Percentiles rank a stretch among this genome's conserved stretches.
Evolutionary conservation across 2,797 vertebrate species (phyloP).

Genomic region (Phylloscopus collybita): DNA sequence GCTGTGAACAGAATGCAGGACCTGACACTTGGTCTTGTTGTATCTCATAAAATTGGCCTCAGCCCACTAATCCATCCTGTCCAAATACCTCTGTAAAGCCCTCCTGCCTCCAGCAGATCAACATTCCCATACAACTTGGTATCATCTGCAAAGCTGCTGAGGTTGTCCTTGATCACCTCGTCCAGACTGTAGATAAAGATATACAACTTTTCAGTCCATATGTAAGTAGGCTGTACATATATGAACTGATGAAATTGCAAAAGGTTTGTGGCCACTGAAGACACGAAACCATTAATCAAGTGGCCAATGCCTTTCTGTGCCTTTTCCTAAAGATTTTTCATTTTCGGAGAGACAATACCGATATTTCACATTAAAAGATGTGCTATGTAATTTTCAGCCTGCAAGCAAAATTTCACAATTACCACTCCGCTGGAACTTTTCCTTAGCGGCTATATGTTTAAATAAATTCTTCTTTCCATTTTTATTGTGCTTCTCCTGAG

Average conservation of each 20-base stretch:
- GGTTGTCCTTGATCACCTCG: fast-evolving
- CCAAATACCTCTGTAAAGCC: not conserved
- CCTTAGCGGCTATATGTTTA: not conserved
- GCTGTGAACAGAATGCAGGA: not conserved
- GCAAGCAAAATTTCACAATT: not conserved
- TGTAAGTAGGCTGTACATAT: not conserved
- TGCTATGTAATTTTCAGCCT: not conserved
- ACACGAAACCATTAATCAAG: not conserved
- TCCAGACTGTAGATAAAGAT: not conserved
- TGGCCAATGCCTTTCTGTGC: not conserved
- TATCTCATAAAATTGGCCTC: not conserved
- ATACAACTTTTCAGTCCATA: not conserved
- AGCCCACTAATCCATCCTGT: not conserved
- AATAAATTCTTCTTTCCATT: not conserved
- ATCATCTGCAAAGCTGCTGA: not conserved
- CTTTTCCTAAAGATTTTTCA: not conserved
- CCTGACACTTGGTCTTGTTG: not conserved
- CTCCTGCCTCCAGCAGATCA: not conserved
- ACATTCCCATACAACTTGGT: not conserved
- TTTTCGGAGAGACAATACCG: not conserved
- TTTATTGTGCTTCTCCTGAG: not conserved
- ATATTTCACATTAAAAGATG: not conserved
- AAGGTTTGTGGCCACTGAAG: not conserved
- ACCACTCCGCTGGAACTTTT: not conserved
- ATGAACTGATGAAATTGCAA: not conserved